These are phyloP conservation scores for Bombus cullumanus DNA, from an alignment of 1,140 invertebrate species.

Conservation along the genomic window DNA sequence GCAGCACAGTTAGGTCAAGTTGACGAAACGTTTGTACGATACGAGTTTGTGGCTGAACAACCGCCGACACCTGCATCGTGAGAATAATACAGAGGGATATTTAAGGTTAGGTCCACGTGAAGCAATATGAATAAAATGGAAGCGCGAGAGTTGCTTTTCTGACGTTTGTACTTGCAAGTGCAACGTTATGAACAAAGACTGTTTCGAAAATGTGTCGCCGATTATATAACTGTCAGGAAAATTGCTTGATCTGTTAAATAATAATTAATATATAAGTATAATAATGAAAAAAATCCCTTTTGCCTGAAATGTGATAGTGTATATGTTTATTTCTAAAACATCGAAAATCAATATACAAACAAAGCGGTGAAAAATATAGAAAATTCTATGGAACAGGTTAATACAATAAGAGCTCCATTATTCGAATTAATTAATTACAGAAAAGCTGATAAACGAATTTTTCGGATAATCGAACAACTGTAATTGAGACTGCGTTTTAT, in stretches of 20 bases:
- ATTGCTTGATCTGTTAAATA: not conserved
- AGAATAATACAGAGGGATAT: slow-evolving; percentile 27
- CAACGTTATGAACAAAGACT: not conserved
- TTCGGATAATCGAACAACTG: too few relatives aligned
- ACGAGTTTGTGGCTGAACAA: not conserved
- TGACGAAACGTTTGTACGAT: slow-evolving; percentile 46
- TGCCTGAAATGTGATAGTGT: too few relatives aligned
- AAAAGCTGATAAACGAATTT: too few relatives aligned
- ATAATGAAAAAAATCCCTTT: too few relatives aligned
- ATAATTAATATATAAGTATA: not conserved
- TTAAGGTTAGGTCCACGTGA: not conserved
- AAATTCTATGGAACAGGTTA: not conserved
- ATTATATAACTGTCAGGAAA: too few relatives aligned
- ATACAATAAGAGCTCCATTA: not conserved
- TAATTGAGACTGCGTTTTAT: too few relatives aligned
- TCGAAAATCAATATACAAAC: not conserved
- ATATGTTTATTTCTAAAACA: not conserved
- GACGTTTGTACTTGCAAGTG: not conserved
- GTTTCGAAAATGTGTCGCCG: not conserved
- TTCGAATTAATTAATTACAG: too few relatives aligned
- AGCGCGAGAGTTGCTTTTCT: not conserved
- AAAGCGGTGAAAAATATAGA: not conserved
- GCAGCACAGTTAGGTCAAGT: slow-evolving; percentile 40
- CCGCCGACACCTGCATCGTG: slow-evolving; percentile 21
- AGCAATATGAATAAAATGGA: slow-evolving; percentile 24